A percentile compares a stretch with the other conserved stretches of the same genome.
Evolutionary conservation across 2,888 invertebrate species (phyloP).

Genomic region (Corbicula japonica): DNA sequence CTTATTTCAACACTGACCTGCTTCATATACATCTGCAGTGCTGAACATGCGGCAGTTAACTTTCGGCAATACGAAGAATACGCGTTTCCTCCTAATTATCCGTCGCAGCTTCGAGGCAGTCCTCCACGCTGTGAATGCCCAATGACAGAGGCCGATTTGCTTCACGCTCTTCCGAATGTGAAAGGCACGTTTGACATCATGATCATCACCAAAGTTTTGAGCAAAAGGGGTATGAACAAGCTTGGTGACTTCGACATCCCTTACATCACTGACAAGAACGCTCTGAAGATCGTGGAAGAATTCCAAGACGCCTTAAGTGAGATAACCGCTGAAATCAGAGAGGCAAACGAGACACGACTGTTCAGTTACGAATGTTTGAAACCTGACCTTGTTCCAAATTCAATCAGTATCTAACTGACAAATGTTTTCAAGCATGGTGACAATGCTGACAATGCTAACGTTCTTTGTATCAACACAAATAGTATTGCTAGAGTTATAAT

Average conservation of each 20-base stretch:
- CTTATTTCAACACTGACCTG: conserved; percentile 40
- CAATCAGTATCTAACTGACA: neutral
- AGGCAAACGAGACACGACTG: neutral
- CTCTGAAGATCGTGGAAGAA: neutral
- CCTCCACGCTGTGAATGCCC: conserved; percentile 61
- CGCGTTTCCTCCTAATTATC: conserved; percentile 78
- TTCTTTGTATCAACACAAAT: too few species aligned
- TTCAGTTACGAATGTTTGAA: neutral
- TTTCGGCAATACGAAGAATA: conserved; percentile 80
- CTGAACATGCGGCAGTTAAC: conserved; percentile 64
- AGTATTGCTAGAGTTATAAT: too few species aligned
- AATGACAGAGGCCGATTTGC: conserved; percentile 74
- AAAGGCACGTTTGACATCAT: conserved; percentile 78
- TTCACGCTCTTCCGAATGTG: conserved; percentile 80
- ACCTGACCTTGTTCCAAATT: neutral
- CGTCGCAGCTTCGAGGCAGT: conserved; percentile 50
- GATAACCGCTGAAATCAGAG: neutral
- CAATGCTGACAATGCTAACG: too few species aligned
- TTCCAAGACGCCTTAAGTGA: neutral
- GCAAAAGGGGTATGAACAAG: neutral
- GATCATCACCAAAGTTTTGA: neutral
- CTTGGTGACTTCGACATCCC: neutral
- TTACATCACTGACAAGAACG: conserved; percentile 1
- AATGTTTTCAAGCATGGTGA: too few species aligned
- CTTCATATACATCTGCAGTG: conserved; percentile 64